phyloP scores from a whole-genome alignment of 2,797 vertebrate species.

The Botia almorhae region DNA sequence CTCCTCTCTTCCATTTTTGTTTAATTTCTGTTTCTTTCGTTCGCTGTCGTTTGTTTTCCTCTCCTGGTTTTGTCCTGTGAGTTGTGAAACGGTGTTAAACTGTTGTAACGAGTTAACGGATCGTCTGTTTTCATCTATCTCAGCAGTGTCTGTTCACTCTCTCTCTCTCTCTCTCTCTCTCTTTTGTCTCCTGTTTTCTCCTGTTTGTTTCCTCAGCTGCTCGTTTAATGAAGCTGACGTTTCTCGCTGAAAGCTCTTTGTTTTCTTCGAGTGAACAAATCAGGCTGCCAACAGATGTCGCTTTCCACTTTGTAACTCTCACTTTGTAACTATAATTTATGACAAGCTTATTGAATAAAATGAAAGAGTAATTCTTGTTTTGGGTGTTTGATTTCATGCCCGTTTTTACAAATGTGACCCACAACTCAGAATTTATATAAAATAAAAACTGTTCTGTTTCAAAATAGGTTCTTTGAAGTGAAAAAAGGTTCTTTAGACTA shows the following conservation, averaged over 20 bases:
- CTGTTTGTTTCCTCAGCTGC: constrained; percentile 15
- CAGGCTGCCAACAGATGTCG: constrained; percentile 65
- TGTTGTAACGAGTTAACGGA: neutral
- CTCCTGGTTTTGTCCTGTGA: constrained; percentile 4
- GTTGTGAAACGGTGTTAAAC: constrained; percentile 1
- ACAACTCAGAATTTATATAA: neutral
- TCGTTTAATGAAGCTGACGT: constrained; percentile 37
- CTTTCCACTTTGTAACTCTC: constrained; percentile 84
- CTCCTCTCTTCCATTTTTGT: neutral
- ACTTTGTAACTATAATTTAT: constrained; percentile 97
- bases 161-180: neutral
- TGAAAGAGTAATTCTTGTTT: constrained; percentile 66
- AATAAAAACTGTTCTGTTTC: too few relatives aligned
- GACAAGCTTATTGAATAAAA: constrained; percentile 95
- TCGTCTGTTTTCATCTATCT: constrained; percentile 20
- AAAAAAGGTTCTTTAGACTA: too few relatives aligned
- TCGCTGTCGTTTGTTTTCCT: neutral
- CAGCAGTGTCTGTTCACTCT: constrained; percentile 26
- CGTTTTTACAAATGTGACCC: neutral
- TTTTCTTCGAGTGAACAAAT: constrained; percentile 56
- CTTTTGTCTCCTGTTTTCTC: too few relatives aligned
- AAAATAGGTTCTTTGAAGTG: too few relatives aligned
- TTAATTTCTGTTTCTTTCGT: neutral
- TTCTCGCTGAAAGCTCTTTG: constrained; percentile 36
- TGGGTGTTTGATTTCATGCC: constrained; percentile 17